Conservation (phyloP, 2,797 vertebrate species). For the Falco rusticolus region DNA sequence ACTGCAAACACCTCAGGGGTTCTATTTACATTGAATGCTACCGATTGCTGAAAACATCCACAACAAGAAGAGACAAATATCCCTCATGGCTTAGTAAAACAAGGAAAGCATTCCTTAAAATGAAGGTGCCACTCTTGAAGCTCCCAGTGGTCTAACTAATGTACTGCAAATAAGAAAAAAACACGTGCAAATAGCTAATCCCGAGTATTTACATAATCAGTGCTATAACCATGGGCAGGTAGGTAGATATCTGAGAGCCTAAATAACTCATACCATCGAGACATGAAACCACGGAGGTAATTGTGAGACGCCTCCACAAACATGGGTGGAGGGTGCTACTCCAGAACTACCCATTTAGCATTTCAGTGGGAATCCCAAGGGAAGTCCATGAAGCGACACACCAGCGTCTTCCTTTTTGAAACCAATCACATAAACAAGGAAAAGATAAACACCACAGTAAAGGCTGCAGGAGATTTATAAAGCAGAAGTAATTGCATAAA, state of each 20-base stretch:
- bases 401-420: background rate
- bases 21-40: background rate
- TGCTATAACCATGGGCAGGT: background rate
- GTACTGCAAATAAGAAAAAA: background rate
- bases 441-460: background rate
- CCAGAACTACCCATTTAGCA: background rate
- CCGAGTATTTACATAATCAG: background rate
- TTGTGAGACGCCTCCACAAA: background rate
- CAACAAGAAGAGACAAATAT: background rate
- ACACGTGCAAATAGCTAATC: background rate
- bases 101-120: background rate
- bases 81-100: background rate
- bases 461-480: background rate
- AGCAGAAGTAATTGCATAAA: background rate
- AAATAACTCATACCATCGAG: background rate
- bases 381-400: background rate
- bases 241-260: background rate
- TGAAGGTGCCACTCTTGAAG: background rate
- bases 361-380: background rate
- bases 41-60: background rate
- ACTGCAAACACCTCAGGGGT: background rate
- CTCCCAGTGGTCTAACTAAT: background rate
- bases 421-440: background rate
- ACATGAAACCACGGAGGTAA: background rate
- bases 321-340: background rate